These are phyloP conservation scores for Caenorhabditis afra DNA, from an alignment of 2,888 invertebrate genomes.

Conservation along the genomic window DNA sequence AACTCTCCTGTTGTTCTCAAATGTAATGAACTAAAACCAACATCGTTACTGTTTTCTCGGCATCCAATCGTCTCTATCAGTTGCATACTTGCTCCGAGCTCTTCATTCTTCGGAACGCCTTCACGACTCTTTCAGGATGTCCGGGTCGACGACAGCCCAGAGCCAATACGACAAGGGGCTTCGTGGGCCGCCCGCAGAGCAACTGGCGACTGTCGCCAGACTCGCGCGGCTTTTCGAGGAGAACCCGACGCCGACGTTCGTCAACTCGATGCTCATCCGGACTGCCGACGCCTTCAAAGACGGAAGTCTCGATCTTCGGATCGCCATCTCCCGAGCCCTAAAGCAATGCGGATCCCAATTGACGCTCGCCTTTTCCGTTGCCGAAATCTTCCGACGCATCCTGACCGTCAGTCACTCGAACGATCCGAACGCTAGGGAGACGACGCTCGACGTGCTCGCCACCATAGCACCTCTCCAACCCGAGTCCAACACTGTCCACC, in stretches of 20 bases:
- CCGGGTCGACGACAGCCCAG: slow-evolving; percentile 23
- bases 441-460: slow-evolving; percentile 84
- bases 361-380: slow-evolving; percentile 89
- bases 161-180: slow-evolving; percentile 23
- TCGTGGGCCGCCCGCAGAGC: slow-evolving; percentile 84
- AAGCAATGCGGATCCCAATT: slow-evolving; percentile 96
- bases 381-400: slow-evolving; percentile 83
- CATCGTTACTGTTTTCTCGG: too few species aligned
- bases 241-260: slow-evolving; percentile 96
- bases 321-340: slow-evolving; percentile 93
- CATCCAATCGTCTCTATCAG: too few species aligned
- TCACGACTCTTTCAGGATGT: slow-evolving; percentile 22
- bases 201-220: slow-evolving; percentile 96
- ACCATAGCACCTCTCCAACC: slow-evolving; percentile 29
- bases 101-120: too few species aligned
- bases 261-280: slow-evolving; percentile 95
- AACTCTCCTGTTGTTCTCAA: too few species aligned
- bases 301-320: slow-evolving; percentile 90
- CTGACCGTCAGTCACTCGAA: slow-evolving; percentile 96
- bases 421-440: slow-evolving; percentile 93
- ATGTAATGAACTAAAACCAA: too few species aligned
- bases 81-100: neutral
- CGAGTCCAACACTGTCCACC: slow-evolving; percentile 58
- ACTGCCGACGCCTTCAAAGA: slow-evolving; percentile 94
- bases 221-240: slow-evolving; percentile 96